Evolutionary conservation across 2,888 invertebrate genomes (phyloP), one percentile per base, ranked within the genome.

Genomic region (Camptogramma bilineatum): DNA sequence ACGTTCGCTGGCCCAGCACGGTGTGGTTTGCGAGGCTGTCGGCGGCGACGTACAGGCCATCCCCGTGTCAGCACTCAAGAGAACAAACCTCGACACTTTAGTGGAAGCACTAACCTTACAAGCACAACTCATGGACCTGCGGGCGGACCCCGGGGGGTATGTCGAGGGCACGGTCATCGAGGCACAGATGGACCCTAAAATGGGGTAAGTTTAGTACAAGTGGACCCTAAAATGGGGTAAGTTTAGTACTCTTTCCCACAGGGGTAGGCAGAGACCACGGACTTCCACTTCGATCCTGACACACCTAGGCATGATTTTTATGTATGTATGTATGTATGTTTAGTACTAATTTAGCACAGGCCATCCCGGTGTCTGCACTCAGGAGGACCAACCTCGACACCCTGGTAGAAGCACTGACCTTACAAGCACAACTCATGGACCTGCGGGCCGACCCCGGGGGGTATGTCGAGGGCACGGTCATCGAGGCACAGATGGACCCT

Each of bases 11-110:
- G 87, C 97, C 0, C 94, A 96, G 76, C 94, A 96, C 81, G 98
- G 97, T 5, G 91, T 99, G 9, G 93, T 96, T 24, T 94, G 97
- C 48, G 99, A 99, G 87, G 96, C 96, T 16, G 85, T 96, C 58
- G 99, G 99, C 0, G 99, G 99, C 0, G 98, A 99, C 67, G 94
- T 98, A 1, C 99, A 99, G 88, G 95, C 96, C 2, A 95, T 99
- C 58, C 96, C 96, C 0, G 96, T 99, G 66, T 99, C 99, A 0
- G 99, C 99, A 0, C 90, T 98, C 0, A 96, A 97, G 86, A 95
- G 95, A 61, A 95, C 94, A 4, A 97, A 98, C 86, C 87, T 99
- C 28, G 93, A 96, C 60, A 90, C 94, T 0, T 90, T 99, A 56
- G 95, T 97, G 53, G 99, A 99, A 78, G 96, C 98, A 0, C 94